Evolutionary conservation across 2,888 invertebrate species (phyloP), one percentile per base, ranked within the genome.

Genomic region (Zaprionus lineosus): DNA sequence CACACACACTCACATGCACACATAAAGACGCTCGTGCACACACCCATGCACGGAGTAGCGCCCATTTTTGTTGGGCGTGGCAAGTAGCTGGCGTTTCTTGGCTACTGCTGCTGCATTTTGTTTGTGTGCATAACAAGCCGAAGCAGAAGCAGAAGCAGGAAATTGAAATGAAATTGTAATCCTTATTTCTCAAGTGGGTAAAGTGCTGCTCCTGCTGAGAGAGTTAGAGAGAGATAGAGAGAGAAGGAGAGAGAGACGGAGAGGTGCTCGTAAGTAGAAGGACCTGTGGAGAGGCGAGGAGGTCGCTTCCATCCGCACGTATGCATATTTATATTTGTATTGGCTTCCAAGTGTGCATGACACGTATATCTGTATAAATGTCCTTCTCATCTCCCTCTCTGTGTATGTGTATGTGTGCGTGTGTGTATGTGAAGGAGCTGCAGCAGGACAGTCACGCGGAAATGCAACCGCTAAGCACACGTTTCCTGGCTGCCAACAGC

Each of bases 111-210:
- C 34, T 58, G 71, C 75, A 78, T 61, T 76, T 61, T 64, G 69
- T 66, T 67, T 81, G 66, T 69, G 72, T 67, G 81, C 61, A 73
- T 55, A 74, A 74, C 58, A 70, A 57, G 57, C 57, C 46, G 55
- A 43, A n/a, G 34, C 21, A 44, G 15, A 2, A 44, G 33, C 24
- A 46, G 61, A 52, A 70, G 63, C 77, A 66, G 82, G 77, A 81
- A 78, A 78, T 84, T 81, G 82, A 78, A 78, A 77, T 78, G 74
- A 81, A 78, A 78, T 84, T 84, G 74, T 78, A 78, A 78, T 78
- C 84, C 78, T 58, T 74, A 74, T 65, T 82, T 67, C 70, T 74
- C 62, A 77, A 81, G 74, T 68, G 57, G 55, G 53, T 50, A 51
- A 60, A 72, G 50, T 55, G 68, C 55, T 44, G 44, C 28, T 52